phyloP scores from a whole-genome alignment of 2,888 invertebrate species.

The Abscondita cerata region DNA sequence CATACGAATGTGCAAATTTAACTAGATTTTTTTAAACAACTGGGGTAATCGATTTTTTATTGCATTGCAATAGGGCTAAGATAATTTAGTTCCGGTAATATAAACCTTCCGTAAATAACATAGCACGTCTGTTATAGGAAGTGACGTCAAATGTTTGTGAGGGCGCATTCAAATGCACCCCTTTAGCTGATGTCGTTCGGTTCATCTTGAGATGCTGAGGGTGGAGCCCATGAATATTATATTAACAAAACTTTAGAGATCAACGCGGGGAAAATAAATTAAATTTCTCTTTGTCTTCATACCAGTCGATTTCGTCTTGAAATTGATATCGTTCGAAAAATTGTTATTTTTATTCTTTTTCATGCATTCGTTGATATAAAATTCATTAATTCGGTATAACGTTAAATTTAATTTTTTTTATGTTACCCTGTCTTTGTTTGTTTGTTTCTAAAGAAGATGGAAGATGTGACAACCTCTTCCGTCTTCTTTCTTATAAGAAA shows the following conservation, averaged over 20 bases:
- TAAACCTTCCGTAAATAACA: constrained; percentile 37
- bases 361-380: too few relatives aligned
- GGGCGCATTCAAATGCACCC: constrained; percentile 44
- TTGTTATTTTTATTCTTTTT: too few relatives aligned
- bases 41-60: neutral
- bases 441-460: too few relatives aligned
- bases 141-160: constrained; percentile 36
- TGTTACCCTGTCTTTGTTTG: too few relatives aligned
- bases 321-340: too few relatives aligned
- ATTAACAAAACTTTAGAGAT: constrained; percentile 39
- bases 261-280: constrained; percentile 35
- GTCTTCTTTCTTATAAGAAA: too few relatives aligned
- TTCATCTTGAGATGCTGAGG: constrained; percentile 39
- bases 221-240: constrained; percentile 43
- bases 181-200: constrained; percentile 34
- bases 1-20: neutral
- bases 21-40: too few relatives aligned
- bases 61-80: neutral
- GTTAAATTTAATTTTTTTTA: too few relatives aligned
- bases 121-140: constrained; percentile 38
- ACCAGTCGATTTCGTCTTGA: constrained; percentile 4
- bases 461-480: too few relatives aligned
- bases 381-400: too few relatives aligned
- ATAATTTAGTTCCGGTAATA: constrained; percentile 38
- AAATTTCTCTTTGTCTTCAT: constrained; percentile 38